These are phyloP conservation scores for Eristalinus aeneus DNA, from an alignment of 2,888 invertebrate species.

Conservation along the genomic window DNA sequence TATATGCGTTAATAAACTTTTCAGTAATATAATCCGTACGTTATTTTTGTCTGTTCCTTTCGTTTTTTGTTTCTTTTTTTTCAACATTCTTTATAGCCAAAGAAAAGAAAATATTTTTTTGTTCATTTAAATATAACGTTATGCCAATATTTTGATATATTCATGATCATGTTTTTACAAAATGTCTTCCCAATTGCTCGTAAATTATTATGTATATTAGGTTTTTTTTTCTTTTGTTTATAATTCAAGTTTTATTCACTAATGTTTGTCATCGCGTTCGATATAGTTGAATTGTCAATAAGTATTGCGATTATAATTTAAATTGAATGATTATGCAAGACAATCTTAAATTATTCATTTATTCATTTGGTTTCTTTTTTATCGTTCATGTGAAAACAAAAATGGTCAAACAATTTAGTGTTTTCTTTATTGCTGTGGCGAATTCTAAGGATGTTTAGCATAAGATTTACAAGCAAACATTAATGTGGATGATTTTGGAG, in stretches of 20 bases:
- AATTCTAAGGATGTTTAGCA: slow-evolving; percentile 20
- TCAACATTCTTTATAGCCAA: slow-evolving; percentile 42
- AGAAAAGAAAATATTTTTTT: slow-evolving; percentile 21
- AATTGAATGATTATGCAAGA: slow-evolving; percentile 19
- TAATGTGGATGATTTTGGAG: slow-evolving; percentile 32
- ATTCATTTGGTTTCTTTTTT: slow-evolving; percentile 1
- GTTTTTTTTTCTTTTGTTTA: slow-evolving; percentile 20
- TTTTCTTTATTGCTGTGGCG: slow-evolving; percentile 33
- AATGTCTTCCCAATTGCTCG: slow-evolving; percentile 43
- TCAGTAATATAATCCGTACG: slow-evolving; percentile 52
- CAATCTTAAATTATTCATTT: slow-evolving; percentile 25
- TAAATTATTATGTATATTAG: background rate
- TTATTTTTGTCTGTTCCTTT: slow-evolving; percentile 28
- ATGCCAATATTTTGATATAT: slow-evolving; percentile 27
- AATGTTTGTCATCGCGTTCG: slow-evolving; percentile 71
- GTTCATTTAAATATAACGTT: slow-evolving; percentile 10
- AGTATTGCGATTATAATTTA: slow-evolving; percentile 43
- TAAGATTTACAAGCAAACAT: slow-evolving; percentile 43
- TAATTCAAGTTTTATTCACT: slow-evolving; percentile 42
- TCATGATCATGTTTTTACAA: slow-evolving; percentile 21
- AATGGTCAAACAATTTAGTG: background rate
- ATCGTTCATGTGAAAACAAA: background rate
- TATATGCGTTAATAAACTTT: slow-evolving; percentile 61
- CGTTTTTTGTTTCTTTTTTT: slow-evolving; percentile 13
- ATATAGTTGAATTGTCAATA: slow-evolving; percentile 58